A percentile compares a stretch with the other conserved stretches of the same genome.
Conservation (phyloP, 1,140 invertebrate species). For the Cyrtorhinus lividipennis region DNA sequence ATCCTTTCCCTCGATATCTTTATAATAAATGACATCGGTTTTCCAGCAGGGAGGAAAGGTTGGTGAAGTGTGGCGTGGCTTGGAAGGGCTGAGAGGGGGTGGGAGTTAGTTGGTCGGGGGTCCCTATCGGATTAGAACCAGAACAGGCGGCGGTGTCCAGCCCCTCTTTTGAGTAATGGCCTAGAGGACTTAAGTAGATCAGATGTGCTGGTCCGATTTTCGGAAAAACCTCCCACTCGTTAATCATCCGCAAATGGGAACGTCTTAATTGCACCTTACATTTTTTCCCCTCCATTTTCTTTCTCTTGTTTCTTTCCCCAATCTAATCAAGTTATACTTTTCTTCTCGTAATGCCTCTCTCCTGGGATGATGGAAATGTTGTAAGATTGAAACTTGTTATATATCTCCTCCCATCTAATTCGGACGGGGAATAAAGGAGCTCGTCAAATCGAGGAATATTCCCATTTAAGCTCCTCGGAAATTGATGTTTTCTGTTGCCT, state of each 20-base stretch:
- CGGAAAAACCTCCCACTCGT: background rate
- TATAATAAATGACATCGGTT: constrained; percentile 4
- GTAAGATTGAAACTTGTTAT: background rate
- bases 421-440: background rate
- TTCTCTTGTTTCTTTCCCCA: background rate
- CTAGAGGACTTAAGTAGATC: background rate
- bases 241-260: background rate
- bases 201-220: background rate
- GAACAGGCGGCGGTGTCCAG: background rate
- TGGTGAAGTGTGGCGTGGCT: no score
- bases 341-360: background rate
- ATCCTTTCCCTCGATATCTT: background rate
- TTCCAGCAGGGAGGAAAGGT: background rate
- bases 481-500: no score
- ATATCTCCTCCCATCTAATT: background rate
- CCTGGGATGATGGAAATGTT: background rate
- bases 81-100: no score
- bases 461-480: no score
- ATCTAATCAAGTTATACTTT: background rate
- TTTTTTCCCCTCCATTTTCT: background rate
- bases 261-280: background rate
- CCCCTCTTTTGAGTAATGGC: background rate
- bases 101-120: background rate
- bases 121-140: background rate
- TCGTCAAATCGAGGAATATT: background rate